These are phyloP conservation scores for Eueremaeus valkanovi DNA, from an alignment of 2,888 invertebrate species.

Conservation along the genomic window DNA sequence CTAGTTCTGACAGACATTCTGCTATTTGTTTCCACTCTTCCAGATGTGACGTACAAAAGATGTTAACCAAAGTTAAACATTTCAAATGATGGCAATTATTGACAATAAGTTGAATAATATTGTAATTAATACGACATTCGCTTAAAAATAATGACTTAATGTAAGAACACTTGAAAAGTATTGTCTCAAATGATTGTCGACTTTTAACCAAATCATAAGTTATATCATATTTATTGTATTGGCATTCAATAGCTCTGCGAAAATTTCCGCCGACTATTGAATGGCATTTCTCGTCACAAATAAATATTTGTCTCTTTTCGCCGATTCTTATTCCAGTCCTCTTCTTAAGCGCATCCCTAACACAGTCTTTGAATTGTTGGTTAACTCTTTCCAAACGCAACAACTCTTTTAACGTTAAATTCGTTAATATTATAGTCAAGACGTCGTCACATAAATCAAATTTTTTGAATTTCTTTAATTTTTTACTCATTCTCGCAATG, in stretches of 20 bases:
- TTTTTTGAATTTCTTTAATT: no score
- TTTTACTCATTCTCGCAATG: no score
- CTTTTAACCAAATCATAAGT: not conserved
- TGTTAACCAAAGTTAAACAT: not conserved
- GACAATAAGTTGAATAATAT: not conserved
- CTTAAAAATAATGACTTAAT: not conserved
- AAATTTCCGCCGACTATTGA: not conserved
- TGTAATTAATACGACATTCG: not conserved
- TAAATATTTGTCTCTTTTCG: not conserved
- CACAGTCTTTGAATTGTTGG: no score
- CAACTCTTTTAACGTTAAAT: no score
- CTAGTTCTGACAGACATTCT: not conserved
- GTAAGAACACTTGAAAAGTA: not conserved
- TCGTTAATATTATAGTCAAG: no score
- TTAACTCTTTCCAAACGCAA: no score
- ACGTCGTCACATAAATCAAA: no score
- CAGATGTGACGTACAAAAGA: not conserved
- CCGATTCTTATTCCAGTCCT: not conserved
- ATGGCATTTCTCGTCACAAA: not conserved
- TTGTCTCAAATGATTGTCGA: not conserved
- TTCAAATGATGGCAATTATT: not conserved
- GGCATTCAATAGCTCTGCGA: not conserved
- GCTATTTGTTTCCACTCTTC: not conserved
- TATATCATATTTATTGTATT: not conserved
- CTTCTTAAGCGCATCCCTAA: not conserved